Percentiles rank a stretch among this genome's conserved stretches.
Evolutionary conservation across 2,797 vertebrate species (phyloP).

Genomic region (Melanogrammus aeglefinus): DNA sequence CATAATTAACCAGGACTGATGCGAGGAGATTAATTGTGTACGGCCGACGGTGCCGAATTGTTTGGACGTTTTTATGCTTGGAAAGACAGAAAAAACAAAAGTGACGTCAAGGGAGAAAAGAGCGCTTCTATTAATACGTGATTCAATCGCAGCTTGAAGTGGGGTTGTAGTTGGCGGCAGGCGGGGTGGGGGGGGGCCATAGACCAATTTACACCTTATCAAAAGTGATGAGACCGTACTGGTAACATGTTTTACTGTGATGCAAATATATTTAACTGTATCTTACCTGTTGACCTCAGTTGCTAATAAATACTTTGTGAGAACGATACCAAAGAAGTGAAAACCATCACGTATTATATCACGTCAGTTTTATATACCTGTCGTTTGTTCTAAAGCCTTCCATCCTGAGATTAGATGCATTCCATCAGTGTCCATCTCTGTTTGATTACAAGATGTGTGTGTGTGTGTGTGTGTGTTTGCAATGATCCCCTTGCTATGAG

Average conservation of each 20-base stretch:
- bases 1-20: constrained; percentile 21
- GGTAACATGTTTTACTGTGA: constrained; percentile 14
- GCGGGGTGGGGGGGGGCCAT: constrained; percentile 13
- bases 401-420: too few relatives aligned
- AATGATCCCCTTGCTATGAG: too few relatives aligned
- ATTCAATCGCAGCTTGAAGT: neutral
- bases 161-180: neutral
- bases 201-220: constrained; percentile 28
- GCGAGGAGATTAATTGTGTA: constrained; percentile 18
- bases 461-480: too few relatives aligned
- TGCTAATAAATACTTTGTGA: neutral
- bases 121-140: neutral
- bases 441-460: neutral
- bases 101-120: neutral
- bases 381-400: too few relatives aligned
- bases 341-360: neutral
- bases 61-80: neutral
- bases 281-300: constrained; percentile 4
- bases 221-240: constrained; percentile 15
- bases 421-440: too few relatives aligned
- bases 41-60: constrained; percentile 9
- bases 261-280: constrained; percentile 24
- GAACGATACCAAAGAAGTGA: neutral
- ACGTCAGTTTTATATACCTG: too few relatives aligned
- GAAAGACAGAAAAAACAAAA: neutral